Base-by-base conservation (phyloP, 2,797 vertebrate genomes). In the Mormyrus proboscirostris region DNA sequence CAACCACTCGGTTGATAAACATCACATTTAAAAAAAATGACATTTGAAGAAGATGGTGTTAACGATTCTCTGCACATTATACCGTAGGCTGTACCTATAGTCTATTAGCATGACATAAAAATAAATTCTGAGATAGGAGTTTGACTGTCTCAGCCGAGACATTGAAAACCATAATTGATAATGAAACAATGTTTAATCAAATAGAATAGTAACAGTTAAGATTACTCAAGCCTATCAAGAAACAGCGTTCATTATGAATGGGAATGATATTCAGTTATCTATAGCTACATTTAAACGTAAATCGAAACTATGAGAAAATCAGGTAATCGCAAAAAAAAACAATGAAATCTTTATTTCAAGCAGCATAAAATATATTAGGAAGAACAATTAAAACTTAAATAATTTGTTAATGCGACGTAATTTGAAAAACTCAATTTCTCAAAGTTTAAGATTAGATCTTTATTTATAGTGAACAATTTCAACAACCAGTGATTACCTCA, bases 61-160 rank as follows among this genome's bases (percentile, higher is more conserved):
- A 86, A 86, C 49, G 84, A 86, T 86, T 86, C 6, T 86, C 22
- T 86, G 22, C 85, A 86, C 50, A 86, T 51, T 85, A 55, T 33
- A 55, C 51, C 29, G 14, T 57, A 38, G 25, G 73, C 73, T 79
- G 73, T 29, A 29, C 10, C 8, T n/a, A 50, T 22, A 44, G 44
- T 51, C n/a, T 51, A 51, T 47, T 84, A 84, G 47, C 82, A 50
- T 12, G 47, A 49, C 9, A 25, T 84, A 84, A 84, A 84, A 84
- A 84, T 84, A 84, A 50, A 84, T 84, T 49, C n/a, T 29, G 44
- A 51, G 49, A 51, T 84, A 12, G 10, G 22, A 84, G 29, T 51
- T 49, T 83, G 19, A 44, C 79, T 49, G 79, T 16, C 29, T 83
- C 79, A 83, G 16, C n/a, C 79, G 47, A 49, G 82, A 49, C 82